Percentiles rank a stretch among this genome's conserved stretches.
Conservation (phyloP, 2,113 vertebrate species). For the Gracilinanus agilis region DNA sequence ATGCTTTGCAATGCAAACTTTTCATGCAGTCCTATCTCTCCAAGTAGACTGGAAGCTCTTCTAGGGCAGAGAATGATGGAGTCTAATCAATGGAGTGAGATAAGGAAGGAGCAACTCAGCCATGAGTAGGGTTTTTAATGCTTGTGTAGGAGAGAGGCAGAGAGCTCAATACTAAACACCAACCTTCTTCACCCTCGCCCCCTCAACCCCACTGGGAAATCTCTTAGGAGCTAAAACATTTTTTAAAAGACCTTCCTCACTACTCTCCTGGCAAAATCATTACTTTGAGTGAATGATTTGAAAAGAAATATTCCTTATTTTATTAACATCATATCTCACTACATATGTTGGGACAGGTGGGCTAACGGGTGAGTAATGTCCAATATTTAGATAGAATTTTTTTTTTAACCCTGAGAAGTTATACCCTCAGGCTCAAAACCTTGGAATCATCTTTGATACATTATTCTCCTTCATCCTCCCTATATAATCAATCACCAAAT, state of each 20-base stretch:
- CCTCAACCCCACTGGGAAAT: neutral
- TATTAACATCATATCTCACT: neutral
- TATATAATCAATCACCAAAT: neutral
- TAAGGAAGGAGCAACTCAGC: neutral
- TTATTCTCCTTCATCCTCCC: neutral
- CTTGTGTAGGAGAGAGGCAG: neutral
- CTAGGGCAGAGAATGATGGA: neutral
- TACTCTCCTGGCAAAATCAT: constrained; percentile 62
- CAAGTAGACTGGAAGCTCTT: neutral
- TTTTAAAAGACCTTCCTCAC: constrained; percentile 44
- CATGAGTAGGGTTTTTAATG: neutral
- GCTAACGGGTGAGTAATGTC: neutral
- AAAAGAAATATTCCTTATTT: constrained; percentile 66
- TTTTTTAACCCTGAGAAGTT: neutral
- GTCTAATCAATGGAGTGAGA: neutral
- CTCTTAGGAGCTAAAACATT: neutral
- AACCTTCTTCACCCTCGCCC: neutral
- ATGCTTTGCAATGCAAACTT: neutral
- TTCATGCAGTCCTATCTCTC: neutral
- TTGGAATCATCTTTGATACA: neutral
- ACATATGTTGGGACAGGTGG: neutral
- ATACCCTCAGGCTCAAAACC: neutral
- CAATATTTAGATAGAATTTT: neutral
- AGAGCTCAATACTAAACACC: neutral
- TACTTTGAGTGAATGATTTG: constrained; percentile 67